A percentile compares a stretch with the other conserved stretches of the same genome.
Evolutionary conservation across 2,113 vertebrate genomes (phyloP).

Genomic region (Odocoileus virginianus): DNA sequence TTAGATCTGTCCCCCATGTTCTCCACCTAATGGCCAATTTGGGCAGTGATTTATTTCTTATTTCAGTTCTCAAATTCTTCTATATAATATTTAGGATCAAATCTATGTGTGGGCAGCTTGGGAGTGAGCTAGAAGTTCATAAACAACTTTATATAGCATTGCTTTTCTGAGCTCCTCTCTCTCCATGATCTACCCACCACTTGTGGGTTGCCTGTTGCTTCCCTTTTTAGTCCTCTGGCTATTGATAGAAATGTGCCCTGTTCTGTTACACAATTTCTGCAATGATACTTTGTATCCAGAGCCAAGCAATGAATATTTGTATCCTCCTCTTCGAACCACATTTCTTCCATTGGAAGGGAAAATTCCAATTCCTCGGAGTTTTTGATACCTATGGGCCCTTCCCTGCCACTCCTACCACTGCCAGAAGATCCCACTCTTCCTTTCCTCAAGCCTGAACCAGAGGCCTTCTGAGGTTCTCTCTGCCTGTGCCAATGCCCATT

Average conservation of each 20-base stretch:
- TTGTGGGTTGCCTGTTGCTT: background rate
- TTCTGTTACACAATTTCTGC: background rate
- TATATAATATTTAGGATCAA: background rate
- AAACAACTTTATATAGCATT: background rate
- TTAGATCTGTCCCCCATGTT: background rate
- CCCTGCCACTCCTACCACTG: background rate
- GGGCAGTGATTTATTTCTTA: background rate
- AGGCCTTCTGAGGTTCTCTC: background rate
- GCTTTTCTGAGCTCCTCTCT: background rate
- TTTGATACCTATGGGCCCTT: background rate
- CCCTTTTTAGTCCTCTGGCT: background rate
- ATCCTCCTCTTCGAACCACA: background rate
- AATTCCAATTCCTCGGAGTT: background rate
- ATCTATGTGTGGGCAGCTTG: background rate
- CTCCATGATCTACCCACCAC: background rate
- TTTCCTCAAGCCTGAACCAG: background rate
- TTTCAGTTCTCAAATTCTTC: background rate
- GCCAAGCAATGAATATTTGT: background rate
- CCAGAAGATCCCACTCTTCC: background rate
- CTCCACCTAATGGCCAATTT: background rate
- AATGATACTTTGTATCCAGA: background rate
- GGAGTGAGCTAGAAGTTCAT: background rate
- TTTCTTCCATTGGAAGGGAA: background rate
- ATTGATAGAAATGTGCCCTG: background rate
- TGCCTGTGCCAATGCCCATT: background rate